Evolutionary conservation across 1,140 invertebrate species (phyloP).

Genomic region (Uloborus diversus): DNA sequence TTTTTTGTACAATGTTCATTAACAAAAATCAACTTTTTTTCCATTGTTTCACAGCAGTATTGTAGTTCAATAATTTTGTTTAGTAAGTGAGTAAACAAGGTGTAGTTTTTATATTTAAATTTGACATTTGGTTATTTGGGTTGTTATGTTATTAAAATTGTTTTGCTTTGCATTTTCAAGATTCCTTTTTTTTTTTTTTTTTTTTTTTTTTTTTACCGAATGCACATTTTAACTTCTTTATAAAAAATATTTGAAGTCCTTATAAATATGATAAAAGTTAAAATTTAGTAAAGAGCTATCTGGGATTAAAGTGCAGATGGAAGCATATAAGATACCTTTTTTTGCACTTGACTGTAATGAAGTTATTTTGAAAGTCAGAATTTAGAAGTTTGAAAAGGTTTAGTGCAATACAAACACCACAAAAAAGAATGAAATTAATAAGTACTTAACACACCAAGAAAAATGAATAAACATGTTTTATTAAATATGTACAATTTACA

Average conservation of each 20-base stretch:
- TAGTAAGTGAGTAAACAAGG: slow-evolving; percentile 30
- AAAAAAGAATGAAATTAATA: not conserved
- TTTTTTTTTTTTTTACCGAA: no score
- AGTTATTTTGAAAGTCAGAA: no score
- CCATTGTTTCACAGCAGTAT: slow-evolving; percentile 27
- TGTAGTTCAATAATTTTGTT: slow-evolving; percentile 37
- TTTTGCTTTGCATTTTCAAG: slow-evolving; percentile 38
- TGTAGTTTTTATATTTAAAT: slow-evolving; percentile 53
- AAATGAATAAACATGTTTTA: not conserved
- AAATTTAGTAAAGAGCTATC: no score
- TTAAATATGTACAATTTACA: slow-evolving; percentile 9
- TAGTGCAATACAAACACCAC: no score
- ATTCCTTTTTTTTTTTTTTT: slow-evolving; percentile 16
- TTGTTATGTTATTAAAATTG: slow-evolving; percentile 51
- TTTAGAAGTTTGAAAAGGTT: no score
- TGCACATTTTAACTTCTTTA: no score
- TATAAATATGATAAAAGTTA: no score
- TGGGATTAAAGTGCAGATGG: no score
- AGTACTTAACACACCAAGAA: not conserved
- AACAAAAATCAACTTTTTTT: slow-evolving; percentile 21
- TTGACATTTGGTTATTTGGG: slow-evolving; percentile 54
- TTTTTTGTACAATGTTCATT: slow-evolving; percentile 44
- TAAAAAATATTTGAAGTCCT: no score
- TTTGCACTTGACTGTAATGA: no score
- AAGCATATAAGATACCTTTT: no score